Evolutionary conservation across 2,888 invertebrate species (phyloP).

Genomic region (Lepidochitona cinerea): DNA sequence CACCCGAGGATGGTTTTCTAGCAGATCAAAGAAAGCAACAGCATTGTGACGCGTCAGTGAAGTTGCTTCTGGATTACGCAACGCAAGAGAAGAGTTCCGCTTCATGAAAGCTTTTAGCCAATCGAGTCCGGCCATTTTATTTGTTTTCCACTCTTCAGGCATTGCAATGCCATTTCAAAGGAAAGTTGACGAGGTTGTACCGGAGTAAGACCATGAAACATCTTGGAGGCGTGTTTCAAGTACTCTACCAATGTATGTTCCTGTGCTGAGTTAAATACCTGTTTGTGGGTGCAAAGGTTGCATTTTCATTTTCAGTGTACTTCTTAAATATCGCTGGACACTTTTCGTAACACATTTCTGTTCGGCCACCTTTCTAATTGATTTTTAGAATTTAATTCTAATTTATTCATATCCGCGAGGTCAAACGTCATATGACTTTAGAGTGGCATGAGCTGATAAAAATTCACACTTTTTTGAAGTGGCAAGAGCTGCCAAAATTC

Average conservation of each 20-base stretch:
- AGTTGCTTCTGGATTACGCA: constrained; percentile 4
- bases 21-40: too few species aligned
- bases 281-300: not conserved
- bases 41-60: not conserved
- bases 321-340: not conserved
- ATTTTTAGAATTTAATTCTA: not conserved
- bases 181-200: not conserved
- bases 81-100: not conserved
- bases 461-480: too few species aligned
- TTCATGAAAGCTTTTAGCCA: not conserved
- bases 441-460: too few species aligned
- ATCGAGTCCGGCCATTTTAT: not conserved
- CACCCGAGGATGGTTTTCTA: too few species aligned
- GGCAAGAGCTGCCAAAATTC: too few species aligned
- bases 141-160: not conserved
- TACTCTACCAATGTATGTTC: constrained; percentile 3
- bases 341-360: not conserved
- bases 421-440: too few species aligned
- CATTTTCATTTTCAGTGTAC: not conserved
- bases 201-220: constrained; percentile 7
- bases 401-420: too few species aligned
- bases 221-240: not conserved
- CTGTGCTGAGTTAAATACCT: not conserved
- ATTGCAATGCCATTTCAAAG: not conserved
- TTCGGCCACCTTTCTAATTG: not conserved